phyloP scores from a whole-genome alignment of 2,113 vertebrate species.

The Prionailurus viverrinus region DNA sequence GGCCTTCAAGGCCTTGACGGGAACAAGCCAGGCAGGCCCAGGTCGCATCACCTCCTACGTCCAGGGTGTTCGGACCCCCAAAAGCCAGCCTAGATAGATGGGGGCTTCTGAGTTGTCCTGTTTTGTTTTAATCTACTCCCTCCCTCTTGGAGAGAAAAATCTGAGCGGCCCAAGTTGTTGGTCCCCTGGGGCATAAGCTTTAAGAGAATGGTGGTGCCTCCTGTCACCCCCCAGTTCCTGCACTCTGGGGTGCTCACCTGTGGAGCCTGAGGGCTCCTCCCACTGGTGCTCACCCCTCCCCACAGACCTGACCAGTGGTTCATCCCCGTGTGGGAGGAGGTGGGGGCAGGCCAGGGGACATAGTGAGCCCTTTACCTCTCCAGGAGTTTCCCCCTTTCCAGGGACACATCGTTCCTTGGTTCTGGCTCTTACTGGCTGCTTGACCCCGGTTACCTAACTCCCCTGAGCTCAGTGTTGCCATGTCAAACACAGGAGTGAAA shows the following conservation, averaged over 20 bases:
- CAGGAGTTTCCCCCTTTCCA: too few species aligned
- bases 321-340: not conserved
- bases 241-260: not conserved
- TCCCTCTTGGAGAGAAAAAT: not conserved
- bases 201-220: not conserved
- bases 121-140: not conserved
- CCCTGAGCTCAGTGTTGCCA: not conserved
- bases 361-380: not conserved
- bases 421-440: not conserved
- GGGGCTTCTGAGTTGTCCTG: not conserved
- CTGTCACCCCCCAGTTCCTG: not conserved
- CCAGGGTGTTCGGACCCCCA: not conserved
- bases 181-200: not conserved
- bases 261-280: not conserved
- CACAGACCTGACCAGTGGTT: not conserved
- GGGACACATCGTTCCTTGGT: rapidly evolving
- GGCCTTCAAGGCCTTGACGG: not conserved
- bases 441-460: not conserved
- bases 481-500: not conserved
- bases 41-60: rapidly evolving
- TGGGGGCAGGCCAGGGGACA: not conserved
- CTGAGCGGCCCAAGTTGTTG: not conserved
- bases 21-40: not conserved
- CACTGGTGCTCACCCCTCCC: not conserved
- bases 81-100: not conserved